Evolutionary conservation across 2,797 vertebrate genomes (phyloP), one percentile per base, ranked within the genome.

Genomic region (Enteromius paludinosus): DNA sequence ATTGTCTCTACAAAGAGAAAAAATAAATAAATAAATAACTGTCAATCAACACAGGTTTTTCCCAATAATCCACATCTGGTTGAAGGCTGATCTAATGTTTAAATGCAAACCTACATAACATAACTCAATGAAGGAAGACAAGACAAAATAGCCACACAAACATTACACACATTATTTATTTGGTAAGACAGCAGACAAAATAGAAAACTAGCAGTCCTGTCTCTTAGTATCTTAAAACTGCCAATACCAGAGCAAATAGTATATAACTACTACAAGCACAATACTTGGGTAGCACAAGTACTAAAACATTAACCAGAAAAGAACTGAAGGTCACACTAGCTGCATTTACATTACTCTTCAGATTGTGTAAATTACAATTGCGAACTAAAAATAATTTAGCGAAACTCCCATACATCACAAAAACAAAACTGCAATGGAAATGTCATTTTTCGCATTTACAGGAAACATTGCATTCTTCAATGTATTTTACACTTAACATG

Each of bases 1-100:
- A 78, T 91, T 87, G 45, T 94, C 94, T 87, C 95, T 96, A 41
- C 47, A 33, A 17, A 28, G 82, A 41, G 9, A 41, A 28, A 2
- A 80, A 49, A 77, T 41, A 17, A 10, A 71, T n/a, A n/a, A n/a
- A n/a, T n/a, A n/a, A 12, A 4, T 2, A 12, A 6, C 1, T 3
- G 23, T 28, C 23, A 28, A 61, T 5, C 25, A 28, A 6, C 56
- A 61, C 56, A 15, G 25, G 2, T 25, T 62, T 28, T 15, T 17
- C 14, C 14, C 25, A 62, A 30, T 62, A 15, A 52, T 54, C 20
- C 28, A 72, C 0, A 35, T 14, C 10, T 72, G 28, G 18, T 18
- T 52, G 1, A n/a, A 0, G 0, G n/a, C 20, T 2, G 1, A 35
- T 25, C 10, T 1, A 59, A n/a, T 59, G 3, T 25, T 38, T 4